Evolutionary conservation across 2,797 vertebrate genomes (phyloP).

Genomic region (Mycteria americana): DNA sequence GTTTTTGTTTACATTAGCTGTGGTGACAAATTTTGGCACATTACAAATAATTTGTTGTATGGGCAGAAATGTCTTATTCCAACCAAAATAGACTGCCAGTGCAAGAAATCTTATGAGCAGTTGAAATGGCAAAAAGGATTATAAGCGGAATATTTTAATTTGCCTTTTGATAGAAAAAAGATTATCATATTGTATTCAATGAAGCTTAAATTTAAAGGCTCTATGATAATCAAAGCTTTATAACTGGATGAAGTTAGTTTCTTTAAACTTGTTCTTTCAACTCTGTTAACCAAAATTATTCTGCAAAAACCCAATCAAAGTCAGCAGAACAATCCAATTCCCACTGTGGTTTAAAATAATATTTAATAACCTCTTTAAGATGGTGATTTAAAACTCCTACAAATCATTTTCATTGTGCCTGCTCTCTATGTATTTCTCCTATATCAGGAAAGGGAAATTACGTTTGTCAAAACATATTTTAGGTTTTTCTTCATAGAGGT

Average conservation of each 20-base stretch:
- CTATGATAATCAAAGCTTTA: neutral
- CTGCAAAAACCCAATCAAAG: neutral
- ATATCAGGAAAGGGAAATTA: neutral
- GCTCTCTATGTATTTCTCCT: neutral
- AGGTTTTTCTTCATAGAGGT: neutral
- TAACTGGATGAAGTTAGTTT: constrained; percentile 12
- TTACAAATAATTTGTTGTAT: constrained; percentile 2
- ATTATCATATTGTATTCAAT: neutral
- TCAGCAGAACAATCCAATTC: constrained; percentile 9
- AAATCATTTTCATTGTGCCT: neutral
- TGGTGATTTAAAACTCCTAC: neutral
- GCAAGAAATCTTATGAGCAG: neutral
- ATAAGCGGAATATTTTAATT: constrained; percentile 29
- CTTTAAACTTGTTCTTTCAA: constrained; percentile 28
- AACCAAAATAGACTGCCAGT: neutral
- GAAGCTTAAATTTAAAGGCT: constrained; percentile 2
- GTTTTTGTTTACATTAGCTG: constrained; percentile 33
- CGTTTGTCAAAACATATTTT: neutral
- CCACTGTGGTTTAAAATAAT: constrained; percentile 5
- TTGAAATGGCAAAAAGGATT: neutral
- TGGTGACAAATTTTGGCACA: constrained; percentile 34
- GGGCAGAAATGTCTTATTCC: constrained; percentile 38
- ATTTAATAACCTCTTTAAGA: constrained; percentile 16
- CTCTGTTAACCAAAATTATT: constrained; percentile 19
- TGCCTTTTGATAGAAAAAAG: constrained; percentile 11